These are phyloP conservation scores for Antigone vipio DNA, from an alignment of 2,113 vertebrate species.

Conservation along the genomic window DNA sequence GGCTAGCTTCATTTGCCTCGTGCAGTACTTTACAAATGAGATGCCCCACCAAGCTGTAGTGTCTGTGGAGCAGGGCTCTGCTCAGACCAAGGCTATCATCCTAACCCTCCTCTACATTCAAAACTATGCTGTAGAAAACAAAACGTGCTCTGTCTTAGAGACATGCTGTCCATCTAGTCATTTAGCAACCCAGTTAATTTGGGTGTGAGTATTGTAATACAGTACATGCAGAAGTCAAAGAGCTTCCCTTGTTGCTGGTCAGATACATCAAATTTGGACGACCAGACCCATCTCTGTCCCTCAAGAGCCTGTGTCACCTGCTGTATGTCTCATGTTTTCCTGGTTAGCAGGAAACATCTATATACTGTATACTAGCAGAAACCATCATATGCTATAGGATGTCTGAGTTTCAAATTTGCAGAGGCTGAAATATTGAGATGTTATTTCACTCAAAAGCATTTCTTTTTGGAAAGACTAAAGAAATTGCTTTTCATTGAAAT, in stretches of 20 bases:
- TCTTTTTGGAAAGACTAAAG: constrained; percentile 29
- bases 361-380: not conserved
- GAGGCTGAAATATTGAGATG: not conserved
- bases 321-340: not conserved
- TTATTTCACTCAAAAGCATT: constrained; percentile 21
- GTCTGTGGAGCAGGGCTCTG: not conserved
- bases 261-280: not conserved
- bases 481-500: constrained; percentile 20
- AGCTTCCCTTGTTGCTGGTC: not conserved
- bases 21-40: not conserved
- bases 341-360: not conserved
- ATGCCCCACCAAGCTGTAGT: not conserved
- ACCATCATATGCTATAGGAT: not conserved
- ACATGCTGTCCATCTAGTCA: not conserved
- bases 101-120: not conserved
- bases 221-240: not conserved
- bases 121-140: not conserved
- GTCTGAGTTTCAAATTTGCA: constrained; percentile 23
- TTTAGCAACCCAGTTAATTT: not conserved
- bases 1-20: not conserved
- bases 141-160: not conserved
- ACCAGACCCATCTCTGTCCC: not conserved
- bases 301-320: not conserved
- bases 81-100: not conserved
- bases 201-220: not conserved